Evolutionary conservation across 2,113 vertebrate genomes (phyloP), one percentile per base, ranked within the genome.

Genomic region (Struthio camelus): DNA sequence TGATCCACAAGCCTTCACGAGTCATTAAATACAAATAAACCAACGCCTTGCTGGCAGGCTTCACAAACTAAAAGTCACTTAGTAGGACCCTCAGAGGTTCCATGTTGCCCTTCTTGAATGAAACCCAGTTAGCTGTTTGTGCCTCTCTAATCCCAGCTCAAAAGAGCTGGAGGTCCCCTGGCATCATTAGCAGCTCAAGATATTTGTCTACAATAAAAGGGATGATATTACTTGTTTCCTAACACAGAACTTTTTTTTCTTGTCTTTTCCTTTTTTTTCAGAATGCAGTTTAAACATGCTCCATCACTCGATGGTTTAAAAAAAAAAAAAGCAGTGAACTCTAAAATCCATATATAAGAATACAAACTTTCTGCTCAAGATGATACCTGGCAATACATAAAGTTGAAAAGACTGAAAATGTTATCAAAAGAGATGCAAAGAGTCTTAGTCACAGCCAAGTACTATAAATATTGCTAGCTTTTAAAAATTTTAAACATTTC

Each of bases 11-110:
- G 17, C 22, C 18, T 87, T 18, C 32, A 14, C n/a, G 59, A 77
- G 75, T 93, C 79, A 95, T 77, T 87, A 90, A 83, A 70, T 40
- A 22, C 64, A 94, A 91, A 94, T 44, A 93, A 93, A 89, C 24
- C 20, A 77, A 15, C 4, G 9, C 14, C 22, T 77, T 77, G 58
- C 64, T 53, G 42, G 50, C 36, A 94, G 62, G 38, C 67, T 83
- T 85, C 50, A 59, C 25, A 70, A 90, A 59, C 64, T 18, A 83
- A n/a, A 62, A 88, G 28, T 65, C 1, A 0, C 16, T 20, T 61
- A 6, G 11, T 51, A 69, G 67, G 34, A 89, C 44, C 28, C 22
- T 30, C 19, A 61, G 73, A 94, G 87, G 46, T 54, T 56, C 62
- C 54, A 84, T 24, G 14, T 2, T 34, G 20, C 10, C 30, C 15